Percentiles rank a stretch among this genome's conserved stretches.
Conservation (phyloP, 2,797 vertebrate genomes). For the Sebastes alutus region DNA sequence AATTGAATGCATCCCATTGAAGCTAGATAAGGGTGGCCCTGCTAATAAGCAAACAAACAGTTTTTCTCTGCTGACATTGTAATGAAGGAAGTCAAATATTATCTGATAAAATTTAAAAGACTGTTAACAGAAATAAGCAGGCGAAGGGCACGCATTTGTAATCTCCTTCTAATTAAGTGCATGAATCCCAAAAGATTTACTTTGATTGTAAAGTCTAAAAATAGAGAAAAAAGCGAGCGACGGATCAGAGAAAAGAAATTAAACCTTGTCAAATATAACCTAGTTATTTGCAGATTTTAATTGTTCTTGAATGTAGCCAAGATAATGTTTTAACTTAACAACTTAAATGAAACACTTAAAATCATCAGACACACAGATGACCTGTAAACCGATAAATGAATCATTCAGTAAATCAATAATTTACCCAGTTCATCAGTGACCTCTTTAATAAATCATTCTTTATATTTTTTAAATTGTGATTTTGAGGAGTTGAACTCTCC, state of each 20-base stretch:
- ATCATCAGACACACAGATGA: background rate
- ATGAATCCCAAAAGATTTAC: conserved; percentile 72
- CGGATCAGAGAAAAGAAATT: conserved; percentile 37
- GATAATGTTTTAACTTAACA: background rate
- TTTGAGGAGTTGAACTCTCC: background rate
- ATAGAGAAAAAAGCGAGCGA: conserved; percentile 46
- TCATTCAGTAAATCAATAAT: background rate
- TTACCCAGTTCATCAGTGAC: background rate
- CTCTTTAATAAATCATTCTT: background rate
- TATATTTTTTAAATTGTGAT: background rate
- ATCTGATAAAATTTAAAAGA: conserved; percentile 15
- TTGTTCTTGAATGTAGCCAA: conserved; percentile 3
- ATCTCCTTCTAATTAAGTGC: conserved; percentile 73
- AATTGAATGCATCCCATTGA: conserved; percentile 2
- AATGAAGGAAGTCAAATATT: conserved; percentile 31
- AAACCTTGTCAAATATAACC: conserved; percentile 59
- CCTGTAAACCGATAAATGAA: background rate
- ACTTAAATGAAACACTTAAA: background rate
- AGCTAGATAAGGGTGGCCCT: conserved; percentile 5
- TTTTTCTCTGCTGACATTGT: background rate
- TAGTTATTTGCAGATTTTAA: conserved; percentile 45
- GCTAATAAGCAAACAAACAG: conserved; percentile 26
- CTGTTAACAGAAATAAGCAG: conserved; percentile 37
- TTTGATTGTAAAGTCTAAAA: conserved; percentile 75
- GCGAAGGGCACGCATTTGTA: conserved; percentile 57